Percentiles rank a stretch among this genome's conserved stretches.
Evolutionary conservation across 2,888 invertebrate genomes (phyloP).

Genomic region (Congeria kusceri): DNA sequence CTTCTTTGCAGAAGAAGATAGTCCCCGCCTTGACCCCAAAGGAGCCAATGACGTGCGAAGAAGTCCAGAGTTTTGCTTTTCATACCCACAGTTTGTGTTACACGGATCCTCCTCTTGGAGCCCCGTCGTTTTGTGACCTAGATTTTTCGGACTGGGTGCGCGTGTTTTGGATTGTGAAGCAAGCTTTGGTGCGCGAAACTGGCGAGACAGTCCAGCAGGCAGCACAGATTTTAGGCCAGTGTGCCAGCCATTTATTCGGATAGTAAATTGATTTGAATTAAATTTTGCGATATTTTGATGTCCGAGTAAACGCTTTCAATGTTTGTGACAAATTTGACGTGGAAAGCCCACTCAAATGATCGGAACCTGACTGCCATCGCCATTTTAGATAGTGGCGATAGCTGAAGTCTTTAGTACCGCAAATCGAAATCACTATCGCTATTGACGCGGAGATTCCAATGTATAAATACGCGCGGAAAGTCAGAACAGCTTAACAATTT

Average conservation of each 20-base stretch:
- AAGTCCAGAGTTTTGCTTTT: constrained; percentile 37
- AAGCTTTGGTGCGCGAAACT: constrained; percentile 21
- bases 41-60: constrained; percentile 12
- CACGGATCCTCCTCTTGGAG: constrained; percentile 21
- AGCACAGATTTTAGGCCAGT: constrained; percentile 17
- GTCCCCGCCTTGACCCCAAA: constrained; percentile 14
- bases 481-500: no score
- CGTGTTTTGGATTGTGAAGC: constrained; percentile 44
- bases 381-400: no score
- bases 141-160: constrained; percentile 30
- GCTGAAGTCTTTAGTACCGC: no score
- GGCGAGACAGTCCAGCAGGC: constrained; percentile 11
- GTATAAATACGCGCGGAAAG: no score
- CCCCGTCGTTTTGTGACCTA: constrained; percentile 44
- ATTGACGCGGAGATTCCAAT: no score
- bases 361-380: no score
- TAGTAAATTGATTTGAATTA: not conserved
- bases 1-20: constrained; percentile 34
- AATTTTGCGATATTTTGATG: no score
- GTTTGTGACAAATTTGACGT: no score
- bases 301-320: no score
- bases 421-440: no score
- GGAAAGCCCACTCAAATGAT: no score
- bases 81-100: constrained; percentile 43
- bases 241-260: not conserved